Evolutionary conservation across 92 coral and sea anemone genomes (phyloP).

Genomic region (Heliopora coerulea): DNA sequence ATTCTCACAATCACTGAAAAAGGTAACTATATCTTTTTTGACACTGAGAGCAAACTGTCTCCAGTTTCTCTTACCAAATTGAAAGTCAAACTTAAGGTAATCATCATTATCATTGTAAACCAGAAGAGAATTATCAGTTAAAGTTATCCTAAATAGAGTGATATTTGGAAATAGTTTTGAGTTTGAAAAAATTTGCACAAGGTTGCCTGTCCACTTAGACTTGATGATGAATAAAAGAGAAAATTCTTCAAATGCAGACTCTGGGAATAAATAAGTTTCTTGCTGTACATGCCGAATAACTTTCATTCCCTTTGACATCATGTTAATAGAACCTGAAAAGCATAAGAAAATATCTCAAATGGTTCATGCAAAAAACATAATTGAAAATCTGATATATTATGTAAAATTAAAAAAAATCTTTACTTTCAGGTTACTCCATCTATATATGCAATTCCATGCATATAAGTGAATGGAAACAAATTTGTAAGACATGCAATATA

Average conservation of each 20-base stretch:
- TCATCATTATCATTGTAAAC: constrained; percentile 15
- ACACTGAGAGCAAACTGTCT: constrained; percentile 14
- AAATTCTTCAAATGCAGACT: neutral
- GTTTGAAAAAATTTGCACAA: constrained; percentile 20
- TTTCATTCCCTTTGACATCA: neutral
- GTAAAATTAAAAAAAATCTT: too few species aligned
- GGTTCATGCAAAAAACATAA: too few species aligned
- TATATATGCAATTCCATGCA: too few species aligned
- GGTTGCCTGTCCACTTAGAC: constrained; percentile 27
- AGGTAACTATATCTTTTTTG: neutral
- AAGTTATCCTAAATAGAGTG: neutral
- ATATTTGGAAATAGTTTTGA: neutral
- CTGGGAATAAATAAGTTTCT: constrained; percentile 8
- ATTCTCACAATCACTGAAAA: constrained; percentile 6
- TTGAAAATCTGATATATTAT: too few species aligned
- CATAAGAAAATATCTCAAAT: too few species aligned
- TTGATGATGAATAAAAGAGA: constrained; percentile 16
- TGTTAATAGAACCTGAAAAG: constrained; percentile 7
- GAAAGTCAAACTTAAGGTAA: constrained; percentile 5
- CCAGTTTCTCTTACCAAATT: neutral
- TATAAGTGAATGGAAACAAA: too few species aligned
- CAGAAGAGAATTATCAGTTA: constrained; percentile 14
- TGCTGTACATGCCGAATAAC: neutral
- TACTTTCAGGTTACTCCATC: too few species aligned
- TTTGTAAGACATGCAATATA: too few species aligned